Evolutionary conservation across 1,140 invertebrate species (phyloP).

Genomic region (Pristionchus pacificus): DNA sequence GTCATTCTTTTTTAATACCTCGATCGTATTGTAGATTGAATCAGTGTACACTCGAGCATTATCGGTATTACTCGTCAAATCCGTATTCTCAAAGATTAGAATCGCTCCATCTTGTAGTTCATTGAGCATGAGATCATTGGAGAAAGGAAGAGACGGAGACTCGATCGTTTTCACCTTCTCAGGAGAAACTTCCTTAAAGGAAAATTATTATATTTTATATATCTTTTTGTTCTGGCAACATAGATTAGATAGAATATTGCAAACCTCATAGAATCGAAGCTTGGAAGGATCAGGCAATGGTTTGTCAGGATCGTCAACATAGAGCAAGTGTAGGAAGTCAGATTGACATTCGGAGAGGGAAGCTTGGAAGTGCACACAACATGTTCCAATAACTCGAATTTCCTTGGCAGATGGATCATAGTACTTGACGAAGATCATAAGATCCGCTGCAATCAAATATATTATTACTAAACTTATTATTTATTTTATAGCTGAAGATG

Average conservation of each 20-base stretch:
- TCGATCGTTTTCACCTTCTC: conserved; percentile 30
- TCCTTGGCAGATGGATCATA: too few relatives aligned
- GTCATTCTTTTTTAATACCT: too few relatives aligned
- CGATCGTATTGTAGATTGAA: conserved; percentile 7
- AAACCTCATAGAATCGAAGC: conserved; percentile 28
- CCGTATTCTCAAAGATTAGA: conserved; percentile 38
- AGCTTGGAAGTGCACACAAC: too few relatives aligned
- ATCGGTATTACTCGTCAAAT: conserved; percentile 16
- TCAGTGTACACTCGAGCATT: conserved; percentile 27
- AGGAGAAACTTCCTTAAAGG: conserved; percentile 35
- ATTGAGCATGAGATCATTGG: conserved; percentile 21
- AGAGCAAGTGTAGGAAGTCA: too few relatives aligned
- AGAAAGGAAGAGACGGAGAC: conserved; percentile 12
- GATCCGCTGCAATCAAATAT: conserved; percentile 18
- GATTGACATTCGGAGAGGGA: too few relatives aligned
- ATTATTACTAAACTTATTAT: not conserved
- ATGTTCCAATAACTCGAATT: too few relatives aligned
- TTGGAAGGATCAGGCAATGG: not conserved
- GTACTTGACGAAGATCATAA: conserved; percentile 36
- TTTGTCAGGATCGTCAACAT: too few relatives aligned
- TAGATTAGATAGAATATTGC: conserved; percentile 6
- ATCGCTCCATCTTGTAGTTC: conserved; percentile 43
- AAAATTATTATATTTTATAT: not conserved
- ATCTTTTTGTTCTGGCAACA: not conserved
- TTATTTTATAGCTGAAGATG: conserved; percentile 1